phyloP scores from a whole-genome alignment of 2,888 invertebrate genomes.

The Drosophila niveifrons region DNA sequence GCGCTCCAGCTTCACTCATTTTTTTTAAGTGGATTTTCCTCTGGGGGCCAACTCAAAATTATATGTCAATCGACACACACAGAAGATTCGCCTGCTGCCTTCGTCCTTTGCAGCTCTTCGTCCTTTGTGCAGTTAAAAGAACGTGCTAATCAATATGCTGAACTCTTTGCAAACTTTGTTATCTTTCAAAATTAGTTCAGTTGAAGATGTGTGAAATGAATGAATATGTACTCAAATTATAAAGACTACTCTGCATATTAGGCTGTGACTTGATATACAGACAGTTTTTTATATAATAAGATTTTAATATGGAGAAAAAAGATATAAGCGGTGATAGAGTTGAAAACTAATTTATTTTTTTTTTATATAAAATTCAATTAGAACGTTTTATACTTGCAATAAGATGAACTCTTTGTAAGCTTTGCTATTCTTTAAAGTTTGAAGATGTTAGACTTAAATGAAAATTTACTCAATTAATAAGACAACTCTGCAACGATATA shows the following conservation, averaged over 20 bases:
- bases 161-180: slow-evolving; percentile 8
- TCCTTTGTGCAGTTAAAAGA: neutral
- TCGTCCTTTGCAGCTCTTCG: neutral
- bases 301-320: neutral
- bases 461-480: no score
- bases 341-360: no score
- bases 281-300: neutral
- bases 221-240: neutral
- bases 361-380: no score
- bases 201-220: neutral
- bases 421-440: no score
- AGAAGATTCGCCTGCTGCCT: neutral
- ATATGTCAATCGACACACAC: slow-evolving; percentile 27
- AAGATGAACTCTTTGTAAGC: no score
- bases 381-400: no score
- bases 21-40: slow-evolving; percentile 48
- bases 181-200: slow-evolving; percentile 12
- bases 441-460: no score
- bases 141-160: slow-evolving; percentile 29
- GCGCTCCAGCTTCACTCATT: slow-evolving; percentile 3
- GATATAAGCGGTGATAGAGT: no score
- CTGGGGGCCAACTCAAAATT: slow-evolving; percentile 11
- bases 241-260: neutral
- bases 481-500: no score
- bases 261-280: no score